Base-by-base conservation (phyloP, 2,113 vertebrate genomes). In the Dolichallabes microphthalmus region DNA sequence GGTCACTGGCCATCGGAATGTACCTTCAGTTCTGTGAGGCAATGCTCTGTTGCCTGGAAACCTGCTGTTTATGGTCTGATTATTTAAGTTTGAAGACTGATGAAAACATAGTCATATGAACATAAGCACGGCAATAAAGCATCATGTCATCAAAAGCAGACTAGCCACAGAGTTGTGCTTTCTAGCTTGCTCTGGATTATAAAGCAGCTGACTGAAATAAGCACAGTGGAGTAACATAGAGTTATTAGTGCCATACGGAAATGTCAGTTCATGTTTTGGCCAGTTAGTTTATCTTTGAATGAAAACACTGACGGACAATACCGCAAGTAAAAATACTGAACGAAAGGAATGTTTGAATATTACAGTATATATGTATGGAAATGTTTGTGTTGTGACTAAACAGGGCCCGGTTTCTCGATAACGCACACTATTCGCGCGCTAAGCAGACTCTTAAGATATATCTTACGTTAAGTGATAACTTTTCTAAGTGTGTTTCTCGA, bases 1-100 rank as follows among this genome's bases (percentile, higher is more conserved):
- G 80, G 85, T 87, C 74, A 85, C 55, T 82, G 22, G 64, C 88
- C 39, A 68, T 86, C 58, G 22, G 50, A 60, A 71, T 30, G 63
- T 53, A 86, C 71, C 82, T 84, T 82, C 76, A 84, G 82, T 45
- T 45, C 68, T 60, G 79, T 58, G 80, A 69, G 17, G 79, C 20
- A 32, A 50, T 50, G 66, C 20, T 9, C 39, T n/a, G 85, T 84
- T 60, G 68, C 78, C 83, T 82, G 86, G 87, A 89, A 87, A 90
- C 80, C 71, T 76, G 80, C 83, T 80, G 85, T 89, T 86, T 86
- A 86, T 20, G 45, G 82, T 55, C 66, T 87, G 82, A 86, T 89
- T 86, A 69, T 87, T 89, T 85, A 80, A 77, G 71, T 61, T 78
- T 83, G 80, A 84, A 89, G 35, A 27, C 76, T 71, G 88, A 61